A percentile compares a stretch with the other conserved stretches of the same genome.
Conservation (phyloP, 2,888 invertebrate species). For the Eupithecia subfuscata region DNA sequence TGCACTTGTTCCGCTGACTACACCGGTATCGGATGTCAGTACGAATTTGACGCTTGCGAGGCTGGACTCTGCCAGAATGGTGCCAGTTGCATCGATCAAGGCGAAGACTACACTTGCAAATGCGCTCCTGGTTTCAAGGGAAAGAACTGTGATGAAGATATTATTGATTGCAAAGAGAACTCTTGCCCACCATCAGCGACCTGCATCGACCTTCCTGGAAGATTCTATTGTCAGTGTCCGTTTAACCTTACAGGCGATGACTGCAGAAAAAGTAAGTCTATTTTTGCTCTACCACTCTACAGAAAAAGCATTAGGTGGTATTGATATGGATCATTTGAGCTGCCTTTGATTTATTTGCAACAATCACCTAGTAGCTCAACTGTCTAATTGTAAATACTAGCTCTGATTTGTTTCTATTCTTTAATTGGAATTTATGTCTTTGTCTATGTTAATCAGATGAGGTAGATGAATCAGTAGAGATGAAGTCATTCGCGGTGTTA, state of each 20-base stretch:
- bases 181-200: slow-evolving; percentile 97
- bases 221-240: slow-evolving; percentile 98
- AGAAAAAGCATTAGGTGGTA: no score
- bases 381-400: not conserved
- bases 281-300: not conserved
- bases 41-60: slow-evolving; percentile 96
- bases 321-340: no score
- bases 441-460: not conserved
- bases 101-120: slow-evolving; percentile 92
- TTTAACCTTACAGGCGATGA: slow-evolving; percentile 98
- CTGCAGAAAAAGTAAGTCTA: slow-evolving; percentile 93
- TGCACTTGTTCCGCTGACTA: slow-evolving; percentile 95
- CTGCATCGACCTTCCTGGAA: slow-evolving; percentile 95
- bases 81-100: slow-evolving; percentile 94
- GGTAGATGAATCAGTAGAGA: not conserved
- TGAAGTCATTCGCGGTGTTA: not conserved
- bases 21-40: slow-evolving; percentile 95
- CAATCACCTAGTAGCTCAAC: not conserved
- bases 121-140: slow-evolving; percentile 93
- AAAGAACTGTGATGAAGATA: slow-evolving; percentile 95
- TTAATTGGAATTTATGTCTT: no score
- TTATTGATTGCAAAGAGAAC: slow-evolving; percentile 95
- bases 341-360: not conserved
- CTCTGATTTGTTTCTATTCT: not conserved
- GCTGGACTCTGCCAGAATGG: slow-evolving; percentile 96